Evolutionary conservation across 2,888 invertebrate species (phyloP).

Genomic region (Trachelus troglodyta): DNA sequence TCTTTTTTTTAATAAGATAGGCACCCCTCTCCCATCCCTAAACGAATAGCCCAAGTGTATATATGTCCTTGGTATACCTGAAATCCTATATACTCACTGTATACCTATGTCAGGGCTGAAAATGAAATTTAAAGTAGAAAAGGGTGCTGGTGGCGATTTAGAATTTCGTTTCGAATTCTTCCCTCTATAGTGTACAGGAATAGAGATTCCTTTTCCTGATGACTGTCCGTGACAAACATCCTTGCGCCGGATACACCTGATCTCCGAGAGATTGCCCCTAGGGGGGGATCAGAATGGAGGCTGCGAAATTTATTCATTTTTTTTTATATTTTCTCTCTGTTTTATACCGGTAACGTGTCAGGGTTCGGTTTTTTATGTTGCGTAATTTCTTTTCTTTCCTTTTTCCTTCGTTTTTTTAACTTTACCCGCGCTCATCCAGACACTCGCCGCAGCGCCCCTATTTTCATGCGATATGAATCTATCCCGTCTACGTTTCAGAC

Average conservation of each 20-base stretch:
- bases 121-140: too few species aligned
- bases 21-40: too few species aligned
- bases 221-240: neutral
- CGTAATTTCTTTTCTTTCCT: constrained; percentile 12
- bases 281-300: neutral
- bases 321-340: constrained; percentile 4
- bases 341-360: neutral
- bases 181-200: too few species aligned
- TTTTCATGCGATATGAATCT: constrained; percentile 62
- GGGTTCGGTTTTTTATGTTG: constrained; percentile 19
- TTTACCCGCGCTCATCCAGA: constrained; percentile 31
- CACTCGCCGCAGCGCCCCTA: constrained; percentile 62
- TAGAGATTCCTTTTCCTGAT: constrained; percentile 2
- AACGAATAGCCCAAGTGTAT: too few species aligned
- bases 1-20: too few species aligned
- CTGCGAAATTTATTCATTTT: constrained; percentile 14
- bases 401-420: constrained; percentile 28
- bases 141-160: too few species aligned
- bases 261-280: too few species aligned
- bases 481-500: constrained; percentile 39
- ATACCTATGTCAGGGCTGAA: too few species aligned
- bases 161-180: too few species aligned
- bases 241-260: constrained; percentile 1
- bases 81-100: too few species aligned
- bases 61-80: too few species aligned